A percentile compares a stretch with the other conserved stretches of the same genome.
phyloP scores from a whole-genome alignment of 2,797 vertebrate species.

The Martes flavigula region DNA sequence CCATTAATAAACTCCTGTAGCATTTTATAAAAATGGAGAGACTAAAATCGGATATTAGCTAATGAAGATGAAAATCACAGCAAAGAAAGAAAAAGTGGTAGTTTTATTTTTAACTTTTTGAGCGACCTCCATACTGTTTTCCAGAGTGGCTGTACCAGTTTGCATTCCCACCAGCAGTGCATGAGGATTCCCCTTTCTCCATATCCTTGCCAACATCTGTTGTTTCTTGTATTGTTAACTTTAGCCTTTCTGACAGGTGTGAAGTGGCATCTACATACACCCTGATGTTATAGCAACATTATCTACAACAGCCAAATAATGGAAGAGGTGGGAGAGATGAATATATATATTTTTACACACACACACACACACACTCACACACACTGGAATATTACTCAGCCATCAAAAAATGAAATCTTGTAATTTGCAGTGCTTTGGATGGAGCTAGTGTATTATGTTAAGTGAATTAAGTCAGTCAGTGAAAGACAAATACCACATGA shows the following conservation, averaged over 20 bases:
- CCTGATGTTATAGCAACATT: neutral
- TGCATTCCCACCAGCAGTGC: neutral
- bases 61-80: neutral
- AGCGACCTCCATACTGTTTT: neutral
- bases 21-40: neutral
- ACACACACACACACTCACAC: no score
- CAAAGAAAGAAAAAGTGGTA: neutral
- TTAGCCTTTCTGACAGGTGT: neutral
- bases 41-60: neutral
- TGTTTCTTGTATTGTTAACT: neutral
- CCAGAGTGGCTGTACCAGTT: neutral
- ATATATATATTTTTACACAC: no score
- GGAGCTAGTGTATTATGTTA: no score
- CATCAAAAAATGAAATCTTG: no score
- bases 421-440: no score
- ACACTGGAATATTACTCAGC: no score
- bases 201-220: neutral
- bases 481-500: no score
- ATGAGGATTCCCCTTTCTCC: neutral
- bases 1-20: neutral
- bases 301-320: neutral
- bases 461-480: no score
- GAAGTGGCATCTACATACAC: neutral
- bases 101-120: neutral
- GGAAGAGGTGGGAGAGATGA: neutral